Percentiles rank a stretch among this genome's conserved stretches.
Conservation (phyloP, 2,113 vertebrate genomes). For the Halichoeres trimaculatus region DNA sequence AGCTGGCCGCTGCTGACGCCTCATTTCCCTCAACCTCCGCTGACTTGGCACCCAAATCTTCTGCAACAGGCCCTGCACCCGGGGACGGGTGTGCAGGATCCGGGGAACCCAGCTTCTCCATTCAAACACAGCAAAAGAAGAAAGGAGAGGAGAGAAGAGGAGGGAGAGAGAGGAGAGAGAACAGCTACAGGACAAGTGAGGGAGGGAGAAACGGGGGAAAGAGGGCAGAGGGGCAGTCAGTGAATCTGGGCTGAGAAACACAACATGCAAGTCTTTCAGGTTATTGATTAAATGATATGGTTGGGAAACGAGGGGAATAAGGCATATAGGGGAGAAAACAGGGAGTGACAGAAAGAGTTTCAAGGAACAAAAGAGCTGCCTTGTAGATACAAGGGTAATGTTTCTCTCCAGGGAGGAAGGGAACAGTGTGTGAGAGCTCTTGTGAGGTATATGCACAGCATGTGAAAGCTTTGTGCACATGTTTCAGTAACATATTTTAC, state of each 20-base stretch:
- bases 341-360: not conserved
- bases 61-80: constrained; percentile 54
- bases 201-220: constrained; percentile 8
- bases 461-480: constrained; percentile 8
- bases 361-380: constrained; percentile 48
- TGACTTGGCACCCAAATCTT: constrained; percentile 36
- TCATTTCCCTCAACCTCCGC: constrained; percentile 44
- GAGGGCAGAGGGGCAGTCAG: constrained; percentile 18
- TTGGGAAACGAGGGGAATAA: constrained; percentile 4
- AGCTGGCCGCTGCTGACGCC: constrained; percentile 43
- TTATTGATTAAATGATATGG: constrained; percentile 59
- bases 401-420: not conserved
- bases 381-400: constrained; percentile 40
- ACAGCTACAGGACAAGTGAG: not conserved
- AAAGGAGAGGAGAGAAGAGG: constrained; percentile 28
- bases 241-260: constrained; percentile 45
- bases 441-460: not conserved
- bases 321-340: constrained; percentile 3
- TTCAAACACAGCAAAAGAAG: constrained; percentile 60
- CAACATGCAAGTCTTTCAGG: constrained; percentile 9
- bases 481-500: constrained; percentile 22
- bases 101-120: constrained; percentile 73
- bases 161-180: not conserved
- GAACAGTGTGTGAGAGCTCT: not conserved
- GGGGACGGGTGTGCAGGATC: constrained; percentile 55